Evolutionary conservation across 2,113 vertebrate species (phyloP), one percentile per base, ranked within the genome.

Genomic region (Rana temporaria): DNA sequence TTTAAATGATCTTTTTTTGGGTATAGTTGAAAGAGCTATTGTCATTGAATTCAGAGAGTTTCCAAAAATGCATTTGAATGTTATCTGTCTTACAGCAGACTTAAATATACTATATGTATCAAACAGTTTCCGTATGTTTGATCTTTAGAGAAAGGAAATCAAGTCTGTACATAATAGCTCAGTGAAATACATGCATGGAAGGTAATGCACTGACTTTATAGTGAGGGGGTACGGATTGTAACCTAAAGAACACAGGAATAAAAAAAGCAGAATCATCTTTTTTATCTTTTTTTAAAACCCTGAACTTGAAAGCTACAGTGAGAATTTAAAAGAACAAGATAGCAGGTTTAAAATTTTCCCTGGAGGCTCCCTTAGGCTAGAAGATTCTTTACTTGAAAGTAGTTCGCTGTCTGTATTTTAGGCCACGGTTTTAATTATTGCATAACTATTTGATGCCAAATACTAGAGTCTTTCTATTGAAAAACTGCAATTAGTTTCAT

Each of bases 81-180:
- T 11, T 48, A 48, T 48, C 12, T 48, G 42, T 11, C 42, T 48
- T 48, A 48, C 42, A 12, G 55, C 55, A 34, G 70, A 56, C 57
- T 30, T 74, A 74, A 55, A 59, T 74, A 56, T 14, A 56, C 24
- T 26, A 8, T 57, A 32, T 48, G 42, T 34, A 38, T 57, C 26
- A 59, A 73, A 59, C 26, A 20, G 30, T n/a, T 60, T 60, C 8
- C 34, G 1, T 16, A 30, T 56, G 52, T 71, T 71, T 71, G 48
- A 71, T 71, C 68, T 71, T 53, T 59, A 34, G 19, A 59, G 57
- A 74, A 74, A 34, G 18, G 55, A 55, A 74, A 74, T 74, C 71
- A 74, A 59, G 55, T 14, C 55, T 15, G 55, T 60, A 60, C 55
- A 74, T 74, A 74, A 57, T 59, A 26, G 55, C 52, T 38, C 26